A percentile compares a stretch with the other conserved stretches of the same genome.
These are phyloP conservation scores for Actinemys pallida DNA, from an alignment of 2,113 vertebrate species.

Conservation along the genomic window DNA sequence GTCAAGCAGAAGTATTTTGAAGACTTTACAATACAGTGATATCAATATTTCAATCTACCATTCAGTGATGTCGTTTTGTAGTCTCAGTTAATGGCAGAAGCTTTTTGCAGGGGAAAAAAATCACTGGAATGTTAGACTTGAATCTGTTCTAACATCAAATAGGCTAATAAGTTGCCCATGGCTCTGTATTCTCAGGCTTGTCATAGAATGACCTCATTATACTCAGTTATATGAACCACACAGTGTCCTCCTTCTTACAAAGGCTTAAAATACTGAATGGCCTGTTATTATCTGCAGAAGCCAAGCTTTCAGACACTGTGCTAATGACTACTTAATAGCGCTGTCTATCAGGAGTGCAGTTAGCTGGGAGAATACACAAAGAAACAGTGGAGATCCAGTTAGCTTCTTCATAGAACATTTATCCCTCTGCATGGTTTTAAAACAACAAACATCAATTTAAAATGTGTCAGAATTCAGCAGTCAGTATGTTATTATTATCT, in stretches of 20 bases:
- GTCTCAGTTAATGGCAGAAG: constrained; percentile 35
- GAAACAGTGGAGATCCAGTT: constrained; percentile 49
- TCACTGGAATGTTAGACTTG: constrained; percentile 11
- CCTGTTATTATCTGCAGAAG: constrained; percentile 69
- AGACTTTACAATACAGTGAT: constrained; percentile 24
- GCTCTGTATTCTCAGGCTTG: constrained; percentile 65
- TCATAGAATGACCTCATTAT: constrained; percentile 69
- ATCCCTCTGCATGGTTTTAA: neutral
- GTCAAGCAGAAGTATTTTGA: constrained; percentile 24
- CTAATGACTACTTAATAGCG: constrained; percentile 82
- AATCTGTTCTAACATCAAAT: constrained; percentile 43
- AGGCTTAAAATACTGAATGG: constrained; percentile 63
- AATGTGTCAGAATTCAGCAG: constrained; percentile 25
- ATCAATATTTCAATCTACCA: constrained; percentile 32
- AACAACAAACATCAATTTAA: constrained; percentile 50
- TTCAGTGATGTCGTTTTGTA: constrained; percentile 2
- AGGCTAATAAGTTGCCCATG: constrained; percentile 51
- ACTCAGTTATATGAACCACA: constrained; percentile 46
- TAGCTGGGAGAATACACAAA: constrained; percentile 70
- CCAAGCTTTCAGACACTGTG: constrained; percentile 60
- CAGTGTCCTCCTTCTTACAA: constrained; percentile 37
- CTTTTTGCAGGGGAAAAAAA: constrained; percentile 20
- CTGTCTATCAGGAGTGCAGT: constrained; percentile 77
- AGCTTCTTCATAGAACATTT: constrained; percentile 32
- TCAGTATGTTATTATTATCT: neutral